These are phyloP conservation scores for Alcis repandata DNA, from an alignment of 2,888 invertebrate species.

Conservation along the genomic window DNA sequence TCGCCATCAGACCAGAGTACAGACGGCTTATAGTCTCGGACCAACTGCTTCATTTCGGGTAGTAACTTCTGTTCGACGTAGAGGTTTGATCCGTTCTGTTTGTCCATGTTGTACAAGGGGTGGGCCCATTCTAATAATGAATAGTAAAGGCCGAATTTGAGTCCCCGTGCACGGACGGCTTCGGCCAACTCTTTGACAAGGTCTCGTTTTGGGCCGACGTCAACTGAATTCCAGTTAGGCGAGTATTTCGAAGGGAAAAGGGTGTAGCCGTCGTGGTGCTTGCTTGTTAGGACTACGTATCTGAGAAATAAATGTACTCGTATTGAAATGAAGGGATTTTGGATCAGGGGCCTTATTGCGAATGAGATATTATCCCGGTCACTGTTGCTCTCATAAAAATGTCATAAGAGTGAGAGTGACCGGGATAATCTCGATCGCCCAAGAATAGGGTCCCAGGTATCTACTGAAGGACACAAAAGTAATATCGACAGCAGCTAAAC, in stretches of 20 bases:
- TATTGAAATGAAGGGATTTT: no score
- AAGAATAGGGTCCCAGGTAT: no score
- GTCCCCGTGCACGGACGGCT: conserved; percentile 87
- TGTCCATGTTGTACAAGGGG: conserved; percentile 91
- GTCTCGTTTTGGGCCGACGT: conserved; percentile 92
- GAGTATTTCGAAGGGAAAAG: conserved; percentile 93
- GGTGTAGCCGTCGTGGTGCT: conserved; percentile 95
- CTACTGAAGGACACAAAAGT: no score
- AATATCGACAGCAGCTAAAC: no score
- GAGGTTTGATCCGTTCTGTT: conserved; percentile 86
- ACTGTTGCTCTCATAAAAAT: no score
- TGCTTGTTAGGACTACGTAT: conserved; percentile 91
- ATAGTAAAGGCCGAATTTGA: conserved; percentile 94
- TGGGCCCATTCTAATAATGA: conserved; percentile 96
- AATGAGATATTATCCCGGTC: no score
- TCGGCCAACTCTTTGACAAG: conserved; percentile 91
- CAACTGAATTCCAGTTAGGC: conserved; percentile 94
- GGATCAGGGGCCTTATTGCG: no score
- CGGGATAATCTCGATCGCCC: no score
- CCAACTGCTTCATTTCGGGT: conserved; percentile 93
- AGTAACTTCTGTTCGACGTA: conserved; percentile 90
- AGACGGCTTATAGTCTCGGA: conserved; percentile 89
- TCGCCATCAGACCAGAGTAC: conserved; percentile 98
- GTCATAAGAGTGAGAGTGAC: no score
- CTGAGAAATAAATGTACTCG: conserved; percentile 37